phyloP scores from a whole-genome alignment of 2,113 vertebrate genomes.

The Pomatorhinus ruficollis region DNA sequence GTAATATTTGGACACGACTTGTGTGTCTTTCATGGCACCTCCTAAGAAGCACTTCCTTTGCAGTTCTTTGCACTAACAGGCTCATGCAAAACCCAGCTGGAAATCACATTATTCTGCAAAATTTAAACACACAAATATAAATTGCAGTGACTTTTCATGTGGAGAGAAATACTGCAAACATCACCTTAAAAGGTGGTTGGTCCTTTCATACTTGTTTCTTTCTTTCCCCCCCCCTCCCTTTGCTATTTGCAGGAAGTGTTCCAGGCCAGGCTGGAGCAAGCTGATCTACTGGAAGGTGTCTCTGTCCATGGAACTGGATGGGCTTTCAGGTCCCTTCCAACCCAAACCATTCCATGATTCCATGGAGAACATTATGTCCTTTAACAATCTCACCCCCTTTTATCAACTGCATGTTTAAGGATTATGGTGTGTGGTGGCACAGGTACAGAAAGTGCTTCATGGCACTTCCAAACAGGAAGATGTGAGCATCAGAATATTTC shows the following conservation, averaged over 20 bases:
- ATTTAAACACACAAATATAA: not conserved
- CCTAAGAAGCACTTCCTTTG: not conserved
- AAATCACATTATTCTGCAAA: not conserved
- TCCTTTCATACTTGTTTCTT: not conserved
- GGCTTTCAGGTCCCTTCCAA: not conserved
- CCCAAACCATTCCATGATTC: not conserved
- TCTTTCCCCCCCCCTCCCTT: rapidly evolving
- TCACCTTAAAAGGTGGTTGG: not conserved
- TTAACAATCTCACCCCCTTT: not conserved
- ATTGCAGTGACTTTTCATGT: not conserved
- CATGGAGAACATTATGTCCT: not conserved
- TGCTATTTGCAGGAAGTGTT: not conserved
- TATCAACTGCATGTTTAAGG: not conserved
- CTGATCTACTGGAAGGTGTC: not conserved
- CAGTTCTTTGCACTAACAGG: not conserved
- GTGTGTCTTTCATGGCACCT: not conserved
- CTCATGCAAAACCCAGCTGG: not conserved
- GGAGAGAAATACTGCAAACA: not conserved
- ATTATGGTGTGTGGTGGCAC: not conserved
- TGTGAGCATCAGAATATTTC: not conserved
- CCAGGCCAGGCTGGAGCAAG: not conserved
- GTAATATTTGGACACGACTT: not conserved
- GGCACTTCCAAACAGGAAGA: not conserved
- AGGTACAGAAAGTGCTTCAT: not conserved
- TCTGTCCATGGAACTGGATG: not conserved